Evolutionary conservation across 2,113 vertebrate species (phyloP).

Genomic region (Cyphomyrus plagiostoma): DNA sequence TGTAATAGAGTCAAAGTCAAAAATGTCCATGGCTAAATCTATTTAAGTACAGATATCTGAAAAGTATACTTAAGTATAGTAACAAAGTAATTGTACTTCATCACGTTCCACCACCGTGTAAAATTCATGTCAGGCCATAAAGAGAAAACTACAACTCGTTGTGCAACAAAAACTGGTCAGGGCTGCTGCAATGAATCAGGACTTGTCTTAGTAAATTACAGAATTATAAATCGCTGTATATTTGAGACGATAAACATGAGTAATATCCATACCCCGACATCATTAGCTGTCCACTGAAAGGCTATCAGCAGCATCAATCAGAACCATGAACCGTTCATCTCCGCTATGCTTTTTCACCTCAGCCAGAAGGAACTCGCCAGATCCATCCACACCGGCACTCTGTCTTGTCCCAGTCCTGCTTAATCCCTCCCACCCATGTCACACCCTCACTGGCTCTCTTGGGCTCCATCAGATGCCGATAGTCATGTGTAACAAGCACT

Average conservation of each 20-base stretch:
- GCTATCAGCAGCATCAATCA: neutral
- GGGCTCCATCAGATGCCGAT: neutral
- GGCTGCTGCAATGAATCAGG: neutral
- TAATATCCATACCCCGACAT: neutral
- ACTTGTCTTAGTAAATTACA: neutral
- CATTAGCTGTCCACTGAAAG: conserved; percentile 9
- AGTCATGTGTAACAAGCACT: neutral
- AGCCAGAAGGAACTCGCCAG: neutral
- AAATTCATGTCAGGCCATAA: neutral
- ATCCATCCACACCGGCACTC: neutral
- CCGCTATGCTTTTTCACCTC: neutral
- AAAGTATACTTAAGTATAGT: no score
- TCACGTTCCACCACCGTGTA: neutral
- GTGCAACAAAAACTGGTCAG: neutral
- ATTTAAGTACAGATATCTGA: no score
- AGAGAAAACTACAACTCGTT: neutral
- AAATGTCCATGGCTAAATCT: no score
- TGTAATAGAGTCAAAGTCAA: no score
- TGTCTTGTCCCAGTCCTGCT: neutral
- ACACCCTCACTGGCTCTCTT: neutral
- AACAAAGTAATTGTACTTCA: no score
- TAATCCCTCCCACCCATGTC: neutral
- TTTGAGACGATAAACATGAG: conserved; percentile 28
- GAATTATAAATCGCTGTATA: conserved; percentile 24
- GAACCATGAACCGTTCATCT: neutral